Conservation (phyloP, 1,140 invertebrate species). For the Eupristina koningsbergeri region DNA sequence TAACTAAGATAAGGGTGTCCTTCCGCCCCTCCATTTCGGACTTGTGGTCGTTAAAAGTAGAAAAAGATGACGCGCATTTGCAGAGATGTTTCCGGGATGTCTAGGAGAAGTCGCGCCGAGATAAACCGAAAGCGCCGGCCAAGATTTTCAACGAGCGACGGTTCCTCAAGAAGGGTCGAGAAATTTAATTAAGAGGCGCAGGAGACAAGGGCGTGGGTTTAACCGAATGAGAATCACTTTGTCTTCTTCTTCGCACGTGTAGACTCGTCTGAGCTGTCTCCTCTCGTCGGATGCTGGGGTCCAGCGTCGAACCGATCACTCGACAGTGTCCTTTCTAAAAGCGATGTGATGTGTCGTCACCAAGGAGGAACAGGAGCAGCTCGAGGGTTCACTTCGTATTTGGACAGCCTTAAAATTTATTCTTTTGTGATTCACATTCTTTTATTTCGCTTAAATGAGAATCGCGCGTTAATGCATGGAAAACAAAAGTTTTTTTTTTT, state of each 20-base stretch:
- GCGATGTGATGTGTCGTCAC: neutral
- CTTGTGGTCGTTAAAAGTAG: conserved; percentile 23
- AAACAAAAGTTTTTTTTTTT: no score
- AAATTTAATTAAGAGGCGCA: conserved; percentile 48
- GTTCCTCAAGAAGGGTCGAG: conserved; percentile 43
- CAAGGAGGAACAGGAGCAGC: neutral
- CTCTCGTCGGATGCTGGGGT: neutral
- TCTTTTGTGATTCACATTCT: neutral
- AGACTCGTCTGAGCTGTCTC: conserved; percentile 2
- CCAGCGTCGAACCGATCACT: conserved; percentile 6
- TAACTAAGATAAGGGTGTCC: conserved; percentile 14
- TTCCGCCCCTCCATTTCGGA: neutral
- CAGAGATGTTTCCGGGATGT: conserved; percentile 23
- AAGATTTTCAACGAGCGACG: conserved; percentile 27
- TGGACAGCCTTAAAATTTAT: neutral
- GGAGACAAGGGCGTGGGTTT: neutral
- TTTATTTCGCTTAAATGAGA: neutral
- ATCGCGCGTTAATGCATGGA: neutral
- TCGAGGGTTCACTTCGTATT: neutral
- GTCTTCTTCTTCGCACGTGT: conserved; percentile 5
- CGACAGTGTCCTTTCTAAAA: neutral
- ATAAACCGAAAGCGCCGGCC: conserved; percentile 24
- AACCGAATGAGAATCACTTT: neutral
- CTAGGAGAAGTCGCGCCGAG: conserved; percentile 1
- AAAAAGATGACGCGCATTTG: conserved; percentile 43